Base-by-base conservation (phyloP, 2,113 vertebrate species). In the Microcebus tavaratra region DNA sequence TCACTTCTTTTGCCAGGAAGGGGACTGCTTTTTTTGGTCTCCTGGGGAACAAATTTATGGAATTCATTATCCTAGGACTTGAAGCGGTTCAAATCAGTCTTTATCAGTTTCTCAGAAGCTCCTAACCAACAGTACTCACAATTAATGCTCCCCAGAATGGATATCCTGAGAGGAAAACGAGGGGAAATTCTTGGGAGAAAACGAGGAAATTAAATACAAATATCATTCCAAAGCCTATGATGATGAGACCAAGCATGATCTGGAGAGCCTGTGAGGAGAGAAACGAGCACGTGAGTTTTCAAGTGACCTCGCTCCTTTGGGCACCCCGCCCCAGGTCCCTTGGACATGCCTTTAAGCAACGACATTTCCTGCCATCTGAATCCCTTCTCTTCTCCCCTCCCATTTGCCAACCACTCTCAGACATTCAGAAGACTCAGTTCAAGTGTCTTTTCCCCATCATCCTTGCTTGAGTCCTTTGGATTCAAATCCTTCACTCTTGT, bases 91-190 rank as follows among this genome's bases (percentile, higher is more conserved):
- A 55, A 23, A 67, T n/a, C 20, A 29, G 6, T 53, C n/a, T 79
- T 87, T 36, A 36, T 1, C 48, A 50, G 68, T 50, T 53, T 61
- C 39, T n/a, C 48, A 23, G 55, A 92, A 73, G 25, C 25, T 48
- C 11, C 48, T 68, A 57, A 5, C 1, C 10, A 14, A n/a, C 11
- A 15, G 12, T 98, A 98, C 97, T 98, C 80, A 98, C 98, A 42
- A 67, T 83, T 48, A 96, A 0, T 18, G 97, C 81, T 79, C 97
- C 97, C 97, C 98, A 98, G 90, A 96, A 95, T 2, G 97, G 96
- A 31, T 98, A 98, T 90, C 96, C 97, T 5, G 78, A 34, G 45
- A 76, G 0, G 78, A 96, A 50, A 23, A 97, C 53, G 0, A 97
- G 27, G 6, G 95, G 96, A 29, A 91, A 79, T 1, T 3, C 25